Conservation (phyloP, 2,797 vertebrate species). For the Catharus ustulatus region DNA sequence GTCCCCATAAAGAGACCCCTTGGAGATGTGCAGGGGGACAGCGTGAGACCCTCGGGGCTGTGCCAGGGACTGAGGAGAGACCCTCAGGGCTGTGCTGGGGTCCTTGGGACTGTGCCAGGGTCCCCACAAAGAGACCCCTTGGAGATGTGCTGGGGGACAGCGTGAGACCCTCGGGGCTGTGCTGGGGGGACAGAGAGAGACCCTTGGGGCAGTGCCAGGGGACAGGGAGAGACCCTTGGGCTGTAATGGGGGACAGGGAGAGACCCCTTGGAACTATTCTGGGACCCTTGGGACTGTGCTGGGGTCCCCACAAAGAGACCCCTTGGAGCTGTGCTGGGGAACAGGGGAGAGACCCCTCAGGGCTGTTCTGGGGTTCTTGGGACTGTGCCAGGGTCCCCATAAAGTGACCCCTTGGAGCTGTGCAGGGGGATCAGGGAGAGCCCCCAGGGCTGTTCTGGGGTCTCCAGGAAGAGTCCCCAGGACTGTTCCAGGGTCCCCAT, state of each 20-base stretch:
- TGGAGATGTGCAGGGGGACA: neutral
- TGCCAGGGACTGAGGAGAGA: no score
- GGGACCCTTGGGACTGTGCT: no score
- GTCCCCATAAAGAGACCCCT: neutral
- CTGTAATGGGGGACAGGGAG: no score
- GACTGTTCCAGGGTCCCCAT: neutral
- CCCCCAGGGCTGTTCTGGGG: neutral
- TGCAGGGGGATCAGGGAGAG: neutral
- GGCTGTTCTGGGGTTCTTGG: neutral
- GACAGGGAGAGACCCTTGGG: no score
- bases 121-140: neutral
- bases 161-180: neutral
- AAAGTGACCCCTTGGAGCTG: accelerated
- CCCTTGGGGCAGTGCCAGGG: no score
- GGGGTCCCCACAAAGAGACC: no score
- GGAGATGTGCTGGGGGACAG: neutral
- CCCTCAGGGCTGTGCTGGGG: no score
- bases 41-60: neutral
- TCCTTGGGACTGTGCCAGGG: accelerated
- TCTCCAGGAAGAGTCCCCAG: neutral
- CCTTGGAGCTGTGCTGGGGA: no score
- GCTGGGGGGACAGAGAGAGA: no score
- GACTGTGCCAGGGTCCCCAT: no score
- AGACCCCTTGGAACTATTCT: no score
- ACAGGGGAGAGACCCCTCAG: no score